These are phyloP conservation scores for Acanthopagrus latus DNA, from an alignment of 2,797 vertebrate species.

Conservation along the genomic window DNA sequence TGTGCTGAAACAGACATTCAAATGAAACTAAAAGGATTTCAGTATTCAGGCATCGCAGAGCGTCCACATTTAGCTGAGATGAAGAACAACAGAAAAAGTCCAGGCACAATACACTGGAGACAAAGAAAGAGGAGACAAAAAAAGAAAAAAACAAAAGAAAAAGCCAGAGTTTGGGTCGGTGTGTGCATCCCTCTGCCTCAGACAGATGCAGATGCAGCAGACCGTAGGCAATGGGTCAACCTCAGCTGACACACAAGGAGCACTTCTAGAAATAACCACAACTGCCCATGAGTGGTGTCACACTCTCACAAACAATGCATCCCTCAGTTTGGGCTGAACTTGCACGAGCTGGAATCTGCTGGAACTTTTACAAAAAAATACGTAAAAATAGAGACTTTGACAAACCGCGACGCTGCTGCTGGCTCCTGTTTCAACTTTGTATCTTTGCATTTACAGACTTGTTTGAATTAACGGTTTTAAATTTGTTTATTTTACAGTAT, in stretches of 20 bases:
- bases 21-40: conserved; percentile 22
- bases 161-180: conserved; percentile 34
- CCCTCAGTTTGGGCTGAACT: background rate
- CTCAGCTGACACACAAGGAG: conserved; percentile 57
- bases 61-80: conserved; percentile 11
- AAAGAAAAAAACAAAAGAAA: background rate
- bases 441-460: too few species aligned
- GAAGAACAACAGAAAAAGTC: conserved; percentile 17
- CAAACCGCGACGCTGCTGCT: too few species aligned
- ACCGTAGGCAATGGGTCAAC: conserved; percentile 70
- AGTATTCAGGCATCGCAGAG: conserved; percentile 4
- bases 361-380: too few species aligned
- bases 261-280: conserved; percentile 63
- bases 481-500: too few species aligned
- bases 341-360: too few species aligned
- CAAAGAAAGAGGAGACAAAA: background rate
- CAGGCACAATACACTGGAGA: conserved; percentile 22
- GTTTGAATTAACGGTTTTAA: too few species aligned
- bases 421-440: too few species aligned
- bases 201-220: conserved; percentile 68
- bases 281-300: conserved; percentile 40
- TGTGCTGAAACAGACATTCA: conserved; percentile 15
- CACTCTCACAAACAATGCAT: conserved; percentile 30
- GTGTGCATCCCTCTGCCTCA: conserved; percentile 40
- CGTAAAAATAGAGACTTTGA: too few species aligned